phyloP scores from a whole-genome alignment of 2,797 vertebrate species.

The Chaetodon trifasciatus region DNA sequence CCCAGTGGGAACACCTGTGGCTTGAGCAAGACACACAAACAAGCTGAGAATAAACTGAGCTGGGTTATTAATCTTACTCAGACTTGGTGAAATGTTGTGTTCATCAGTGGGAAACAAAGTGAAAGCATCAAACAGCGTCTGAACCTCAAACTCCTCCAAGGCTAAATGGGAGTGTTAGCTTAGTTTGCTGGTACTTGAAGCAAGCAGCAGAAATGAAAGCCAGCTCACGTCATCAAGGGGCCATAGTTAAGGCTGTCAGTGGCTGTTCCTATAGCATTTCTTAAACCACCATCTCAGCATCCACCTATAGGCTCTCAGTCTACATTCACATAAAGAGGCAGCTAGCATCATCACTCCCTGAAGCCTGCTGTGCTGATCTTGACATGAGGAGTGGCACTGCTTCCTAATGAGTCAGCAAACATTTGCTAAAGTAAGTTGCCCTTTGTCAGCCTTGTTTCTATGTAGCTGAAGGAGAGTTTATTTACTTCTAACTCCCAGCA shows the following conservation, averaged over 20 bases:
- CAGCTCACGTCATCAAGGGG: too few relatives aligned
- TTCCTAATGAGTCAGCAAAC: too few relatives aligned
- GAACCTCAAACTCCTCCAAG: background rate
- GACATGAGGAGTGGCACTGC: background rate
- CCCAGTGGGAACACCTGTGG: constrained; percentile 50
- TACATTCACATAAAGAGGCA: background rate
- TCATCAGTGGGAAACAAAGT: constrained; percentile 1
- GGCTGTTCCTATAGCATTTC: too few relatives aligned
- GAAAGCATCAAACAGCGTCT: constrained; percentile 1
- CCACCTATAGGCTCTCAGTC: too few relatives aligned
- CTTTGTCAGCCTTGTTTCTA: too few relatives aligned
- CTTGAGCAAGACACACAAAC: constrained; percentile 30
- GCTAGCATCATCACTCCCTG: background rate
- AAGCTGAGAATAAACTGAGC: constrained; percentile 41
- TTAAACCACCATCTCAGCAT: too few relatives aligned
- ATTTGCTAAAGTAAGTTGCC: too few relatives aligned
- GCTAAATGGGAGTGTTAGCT: background rate
- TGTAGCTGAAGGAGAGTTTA: too few relatives aligned
- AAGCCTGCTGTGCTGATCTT: background rate
- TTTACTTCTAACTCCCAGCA: too few relatives aligned
- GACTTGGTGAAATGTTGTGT: background rate
- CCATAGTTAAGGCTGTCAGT: too few relatives aligned
- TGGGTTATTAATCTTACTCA: constrained; percentile 47
- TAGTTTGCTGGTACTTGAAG: background rate
- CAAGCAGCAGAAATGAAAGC: too few relatives aligned